Conservation (phyloP, 2,113 vertebrate species). For the Catharus minimus region DNA sequence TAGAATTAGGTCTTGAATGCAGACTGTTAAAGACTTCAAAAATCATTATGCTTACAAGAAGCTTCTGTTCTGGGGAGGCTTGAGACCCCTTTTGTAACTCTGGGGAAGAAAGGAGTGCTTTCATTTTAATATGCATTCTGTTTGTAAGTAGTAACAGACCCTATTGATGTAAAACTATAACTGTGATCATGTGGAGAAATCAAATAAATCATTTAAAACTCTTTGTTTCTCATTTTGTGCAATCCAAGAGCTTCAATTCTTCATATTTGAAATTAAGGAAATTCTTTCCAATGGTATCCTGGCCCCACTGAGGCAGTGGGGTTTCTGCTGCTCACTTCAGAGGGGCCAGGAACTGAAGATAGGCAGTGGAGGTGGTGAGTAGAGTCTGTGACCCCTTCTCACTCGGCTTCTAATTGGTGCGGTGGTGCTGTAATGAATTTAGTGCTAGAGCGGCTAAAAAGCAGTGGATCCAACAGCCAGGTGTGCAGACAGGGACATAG, state of each 20-base stretch:
- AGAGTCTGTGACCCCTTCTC: neutral
- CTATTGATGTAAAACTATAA: slow-evolving; percentile 90
- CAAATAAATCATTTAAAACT: slow-evolving; percentile 88
- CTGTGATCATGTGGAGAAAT: slow-evolving; percentile 91
- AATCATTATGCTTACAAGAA: slow-evolving; percentile 66
- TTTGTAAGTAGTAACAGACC: slow-evolving; percentile 88
- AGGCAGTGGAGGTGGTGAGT: neutral
- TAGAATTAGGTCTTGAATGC: slow-evolving; percentile 77
- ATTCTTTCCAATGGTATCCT: neutral
- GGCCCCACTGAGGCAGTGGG: neutral
- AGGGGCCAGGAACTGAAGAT: neutral
- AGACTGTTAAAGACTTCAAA: slow-evolving; percentile 75
- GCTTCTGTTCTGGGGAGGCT: slow-evolving; percentile 77
- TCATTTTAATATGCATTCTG: slow-evolving; percentile 88
- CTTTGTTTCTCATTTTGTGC: slow-evolving; percentile 58
- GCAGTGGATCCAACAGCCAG: neutral
- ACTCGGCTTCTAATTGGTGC: neutral
- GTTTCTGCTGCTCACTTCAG: neutral
- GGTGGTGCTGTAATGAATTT: neutral
- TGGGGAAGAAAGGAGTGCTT: slow-evolving; percentile 78
- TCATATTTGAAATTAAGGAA: neutral
- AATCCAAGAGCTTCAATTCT: neutral
- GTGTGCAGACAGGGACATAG: neutral
- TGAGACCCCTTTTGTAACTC: slow-evolving; percentile 76
- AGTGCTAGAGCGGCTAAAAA: neutral